Percentiles rank a stretch among this genome's conserved stretches.
phyloP scores from a whole-genome alignment of 2,113 vertebrate genomes.

The Hippocampus barbouri region DNA sequence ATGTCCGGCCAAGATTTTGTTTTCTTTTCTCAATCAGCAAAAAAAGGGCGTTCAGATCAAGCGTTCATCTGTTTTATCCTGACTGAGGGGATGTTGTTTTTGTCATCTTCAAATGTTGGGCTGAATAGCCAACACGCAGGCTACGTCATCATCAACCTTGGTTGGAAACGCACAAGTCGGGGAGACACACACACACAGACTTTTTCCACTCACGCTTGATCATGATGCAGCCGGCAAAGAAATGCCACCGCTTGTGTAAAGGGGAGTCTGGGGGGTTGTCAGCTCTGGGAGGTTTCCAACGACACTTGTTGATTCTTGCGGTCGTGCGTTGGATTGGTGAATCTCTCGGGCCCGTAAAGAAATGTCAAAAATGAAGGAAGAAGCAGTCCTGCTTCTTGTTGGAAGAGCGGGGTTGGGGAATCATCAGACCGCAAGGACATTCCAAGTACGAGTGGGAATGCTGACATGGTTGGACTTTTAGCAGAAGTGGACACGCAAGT shows the following conservation, averaged over 20 bases:
- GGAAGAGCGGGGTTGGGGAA: too few species aligned
- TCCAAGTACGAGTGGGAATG: too few species aligned
- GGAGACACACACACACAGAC: constrained; percentile 23
- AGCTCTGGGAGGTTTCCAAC: constrained; percentile 48
- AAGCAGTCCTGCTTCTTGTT: too few species aligned
- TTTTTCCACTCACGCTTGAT: constrained; percentile 20
- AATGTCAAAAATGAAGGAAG: constrained; percentile 19
- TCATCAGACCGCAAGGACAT: too few species aligned
- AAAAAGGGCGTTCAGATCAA: too few species aligned
- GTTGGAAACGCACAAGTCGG: constrained; percentile 16
- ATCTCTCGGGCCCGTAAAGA: constrained; percentile 41
- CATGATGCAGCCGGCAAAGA: constrained; percentile 32
- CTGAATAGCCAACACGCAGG: constrained; percentile 35
- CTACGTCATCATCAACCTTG: constrained; percentile 20
- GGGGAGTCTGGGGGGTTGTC: too few species aligned
- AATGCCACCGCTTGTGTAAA: constrained; percentile 22
- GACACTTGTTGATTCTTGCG: constrained; percentile 46
- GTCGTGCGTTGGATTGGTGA: constrained; percentile 55
- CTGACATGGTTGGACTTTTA: too few species aligned
- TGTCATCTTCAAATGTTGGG: neutral
- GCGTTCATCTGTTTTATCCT: too few species aligned
- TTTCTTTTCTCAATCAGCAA: too few species aligned
- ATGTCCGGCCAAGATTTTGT: too few species aligned
- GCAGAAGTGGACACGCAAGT: too few species aligned
- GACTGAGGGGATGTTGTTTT: too few species aligned